Evolutionary conservation across 64 coral and sea anemone genomes (phyloP).

Genomic region (Stylophora pistillata): DNA sequence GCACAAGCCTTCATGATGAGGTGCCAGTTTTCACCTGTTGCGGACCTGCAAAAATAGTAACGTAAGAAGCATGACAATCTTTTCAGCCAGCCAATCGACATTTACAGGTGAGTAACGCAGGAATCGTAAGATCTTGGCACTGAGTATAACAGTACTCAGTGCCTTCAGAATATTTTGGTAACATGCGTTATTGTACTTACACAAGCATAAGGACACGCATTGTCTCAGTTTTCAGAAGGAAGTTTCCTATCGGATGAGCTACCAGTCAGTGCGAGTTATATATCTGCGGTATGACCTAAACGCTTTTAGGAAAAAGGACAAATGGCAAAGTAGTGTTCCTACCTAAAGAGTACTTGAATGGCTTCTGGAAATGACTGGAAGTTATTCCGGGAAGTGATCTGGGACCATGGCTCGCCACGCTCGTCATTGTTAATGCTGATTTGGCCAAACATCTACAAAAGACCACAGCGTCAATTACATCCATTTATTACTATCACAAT

Average conservation of each 20-base stretch:
- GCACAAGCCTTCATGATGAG: slow-evolving; percentile 68
- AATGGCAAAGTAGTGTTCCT: neutral
- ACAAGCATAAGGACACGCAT: too few species aligned
- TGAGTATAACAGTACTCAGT: too few species aligned
- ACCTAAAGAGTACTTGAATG: slow-evolving; percentile 92
- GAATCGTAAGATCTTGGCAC: too few species aligned
- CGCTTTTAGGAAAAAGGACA: too few species aligned
- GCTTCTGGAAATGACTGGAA: slow-evolving; percentile 86
- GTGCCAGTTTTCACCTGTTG: slow-evolving; percentile 92
- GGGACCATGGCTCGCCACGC: slow-evolving; percentile 23
- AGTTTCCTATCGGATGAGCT: too few species aligned
- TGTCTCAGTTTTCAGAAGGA: too few species aligned
- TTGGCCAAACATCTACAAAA: slow-evolving; percentile 91
- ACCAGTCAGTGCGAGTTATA: too few species aligned
- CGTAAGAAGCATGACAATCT: slow-evolving; percentile 35
- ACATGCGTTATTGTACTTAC: too few species aligned
- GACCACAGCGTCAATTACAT: neutral
- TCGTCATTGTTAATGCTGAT: slow-evolving; percentile 66
- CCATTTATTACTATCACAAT: neutral
- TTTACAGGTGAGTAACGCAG: neutral
- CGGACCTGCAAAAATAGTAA: slow-evolving; percentile 35
- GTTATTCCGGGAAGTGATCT: slow-evolving; percentile 82
- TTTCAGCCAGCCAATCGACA: slow-evolving; percentile 25
- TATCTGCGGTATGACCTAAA: too few species aligned
- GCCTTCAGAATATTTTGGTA: too few species aligned